phyloP scores from a whole-genome alignment of 2,888 invertebrate genomes.

The Eretmocerus hayati region DNA sequence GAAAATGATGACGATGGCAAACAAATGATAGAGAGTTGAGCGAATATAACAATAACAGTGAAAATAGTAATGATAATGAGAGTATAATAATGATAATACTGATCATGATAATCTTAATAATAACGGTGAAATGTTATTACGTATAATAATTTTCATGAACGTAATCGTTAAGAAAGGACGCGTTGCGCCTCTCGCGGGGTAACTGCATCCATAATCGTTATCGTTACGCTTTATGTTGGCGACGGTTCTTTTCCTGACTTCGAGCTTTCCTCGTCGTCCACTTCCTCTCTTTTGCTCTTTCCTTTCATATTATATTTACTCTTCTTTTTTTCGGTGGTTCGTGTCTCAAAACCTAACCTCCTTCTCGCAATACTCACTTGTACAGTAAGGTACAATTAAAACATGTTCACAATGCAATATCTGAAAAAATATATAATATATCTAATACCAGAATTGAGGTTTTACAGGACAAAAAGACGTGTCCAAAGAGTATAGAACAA shows the following conservation, averaged over 20 bases:
- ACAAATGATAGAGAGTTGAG: background rate
- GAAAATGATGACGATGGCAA: background rate
- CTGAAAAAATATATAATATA: too few species aligned
- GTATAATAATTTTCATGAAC: conserved; percentile 46
- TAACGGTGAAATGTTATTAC: conserved; percentile 43
- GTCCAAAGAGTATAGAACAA: conserved; percentile 23
- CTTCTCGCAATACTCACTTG: too few species aligned
- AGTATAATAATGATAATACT: conserved; percentile 7
- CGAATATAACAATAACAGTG: conserved; percentile 1
- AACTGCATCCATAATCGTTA: conserved; percentile 48
- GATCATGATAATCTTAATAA: conserved; percentile 26
- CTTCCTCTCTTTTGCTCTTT: conserved; percentile 3
- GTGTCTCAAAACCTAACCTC: too few species aligned
- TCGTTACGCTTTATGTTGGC: conserved; percentile 47
- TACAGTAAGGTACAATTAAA: too few species aligned
- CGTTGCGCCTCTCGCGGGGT: conserved; percentile 29
- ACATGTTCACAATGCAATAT: too few species aligned
- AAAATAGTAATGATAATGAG: background rate
- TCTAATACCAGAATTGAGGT: too few species aligned
- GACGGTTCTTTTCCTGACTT: conserved; percentile 26
- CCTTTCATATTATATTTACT: background rate
- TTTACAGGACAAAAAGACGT: too few species aligned
- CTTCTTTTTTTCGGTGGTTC: too few species aligned
- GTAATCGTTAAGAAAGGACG: conserved; percentile 48
- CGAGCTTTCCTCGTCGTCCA: conserved; percentile 19